Percentiles rank a stretch among this genome's conserved stretches.
phyloP scores from a whole-genome alignment of 2,113 vertebrate genomes.

The Lophochroa leadbeateri region DNA sequence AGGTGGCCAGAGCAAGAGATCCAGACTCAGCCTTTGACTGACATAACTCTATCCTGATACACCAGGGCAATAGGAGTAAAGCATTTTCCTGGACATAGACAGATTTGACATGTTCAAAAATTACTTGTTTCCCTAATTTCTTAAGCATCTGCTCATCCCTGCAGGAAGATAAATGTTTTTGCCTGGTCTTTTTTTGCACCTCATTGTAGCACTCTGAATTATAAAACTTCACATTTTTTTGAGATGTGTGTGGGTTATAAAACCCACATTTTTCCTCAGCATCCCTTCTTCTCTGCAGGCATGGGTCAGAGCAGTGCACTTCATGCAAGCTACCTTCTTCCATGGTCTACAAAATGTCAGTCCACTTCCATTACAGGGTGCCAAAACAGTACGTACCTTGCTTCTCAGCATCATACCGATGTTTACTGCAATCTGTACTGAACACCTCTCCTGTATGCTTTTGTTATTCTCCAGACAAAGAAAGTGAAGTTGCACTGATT shows the following conservation, averaged over 20 bases:
- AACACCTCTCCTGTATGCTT: background rate
- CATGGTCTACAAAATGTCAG: background rate
- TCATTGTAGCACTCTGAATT: background rate
- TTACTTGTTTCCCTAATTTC: background rate
- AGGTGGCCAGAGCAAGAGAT: background rate
- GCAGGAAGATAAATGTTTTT: background rate
- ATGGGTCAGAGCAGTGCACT: background rate
- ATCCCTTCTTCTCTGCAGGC: background rate
- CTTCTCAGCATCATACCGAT: background rate
- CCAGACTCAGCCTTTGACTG: background rate
- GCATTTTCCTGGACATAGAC: background rate
- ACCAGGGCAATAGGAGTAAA: rapidly evolving
- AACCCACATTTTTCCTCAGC: background rate
- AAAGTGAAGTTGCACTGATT: background rate
- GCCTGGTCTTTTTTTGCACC: background rate
- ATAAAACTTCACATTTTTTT: background rate
- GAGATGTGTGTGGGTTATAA: background rate
- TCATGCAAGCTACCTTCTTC: background rate
- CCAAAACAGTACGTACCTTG: background rate
- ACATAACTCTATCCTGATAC: background rate
- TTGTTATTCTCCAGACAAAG: background rate
- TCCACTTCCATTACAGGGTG: background rate
- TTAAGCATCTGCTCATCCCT: background rate
- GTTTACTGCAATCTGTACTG: background rate
- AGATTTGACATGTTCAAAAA: background rate